Evolutionary conservation across 2,113 vertebrate genomes (phyloP), one percentile per base, ranked within the genome.

Genomic region (Amblyornis subalaris): DNA sequence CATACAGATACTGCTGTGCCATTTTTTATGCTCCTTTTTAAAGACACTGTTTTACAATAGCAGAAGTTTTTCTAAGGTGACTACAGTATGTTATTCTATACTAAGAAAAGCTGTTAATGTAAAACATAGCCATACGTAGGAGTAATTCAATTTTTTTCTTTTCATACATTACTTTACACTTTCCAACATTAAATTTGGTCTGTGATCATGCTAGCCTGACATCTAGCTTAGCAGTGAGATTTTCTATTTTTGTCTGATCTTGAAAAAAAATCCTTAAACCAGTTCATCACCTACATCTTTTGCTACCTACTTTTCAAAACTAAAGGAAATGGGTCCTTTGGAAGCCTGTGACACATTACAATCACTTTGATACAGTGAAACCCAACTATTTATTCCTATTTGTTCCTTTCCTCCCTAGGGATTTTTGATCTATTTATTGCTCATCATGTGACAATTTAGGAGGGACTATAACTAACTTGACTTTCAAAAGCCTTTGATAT

Each of bases 401-500:
- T 95, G 73, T 44, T 83, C 61, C 54, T 80, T 50, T 62, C 24
- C 26, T 94, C 54, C 66, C 62, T 69, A 69, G 33, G 66, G 36
- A 94, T 84, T 89, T 94, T 84, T 78, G 60, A 85, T 92, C 87
- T 92, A 93, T 90, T 93, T 94, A 82, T 91, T 94, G 83, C 84
- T 94, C n/a, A 92, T 74, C 95, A 81, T 40, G 54, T 89, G 89
- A 92, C 77, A 87, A 18, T 65, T 86, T 89, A 92, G 53, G 45
- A 94, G 61, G 48, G 66, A 91, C 81, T 80, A 58, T 57, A 96
- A 92, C 90, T 78, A 91, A 94, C 87, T 74, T 85, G 84, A 95
- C 92, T 95, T 94, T 89, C 90, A 96, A 73, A 96, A 94, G 57
- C 80, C 80, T 96, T 87, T 95, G 83, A 75, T 86, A 60, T 31